Evolutionary conservation across 2,888 invertebrate genomes (phyloP).

Genomic region (Nomada flava): DNA sequence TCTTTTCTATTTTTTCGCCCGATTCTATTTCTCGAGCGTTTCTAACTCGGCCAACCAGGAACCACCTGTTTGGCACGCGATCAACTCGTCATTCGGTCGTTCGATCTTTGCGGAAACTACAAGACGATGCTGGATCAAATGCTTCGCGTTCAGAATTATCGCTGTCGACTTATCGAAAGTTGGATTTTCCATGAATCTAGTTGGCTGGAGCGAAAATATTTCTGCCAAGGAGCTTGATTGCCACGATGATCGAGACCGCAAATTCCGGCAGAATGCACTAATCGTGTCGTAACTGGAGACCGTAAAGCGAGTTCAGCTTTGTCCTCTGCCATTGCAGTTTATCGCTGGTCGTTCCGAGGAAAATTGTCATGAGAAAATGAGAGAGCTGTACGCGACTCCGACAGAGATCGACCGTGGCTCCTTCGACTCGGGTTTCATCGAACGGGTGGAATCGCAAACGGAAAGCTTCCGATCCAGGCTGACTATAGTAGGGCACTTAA

Average conservation of each 20-base stretch:
- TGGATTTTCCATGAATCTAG: background rate
- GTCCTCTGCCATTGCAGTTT: too few species aligned
- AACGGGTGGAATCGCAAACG: constrained; percentile 6
- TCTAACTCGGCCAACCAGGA: constrained; percentile 65
- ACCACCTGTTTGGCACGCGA: constrained; percentile 83
- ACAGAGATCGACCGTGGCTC: background rate
- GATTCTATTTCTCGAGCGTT: constrained; percentile 73
- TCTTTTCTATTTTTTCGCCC: constrained; percentile 69
- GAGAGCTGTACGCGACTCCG: background rate
- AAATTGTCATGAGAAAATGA: background rate
- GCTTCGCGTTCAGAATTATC: background rate
- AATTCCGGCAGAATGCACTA: background rate
- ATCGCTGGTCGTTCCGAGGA: too few species aligned
- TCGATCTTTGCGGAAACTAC: constrained; percentile 32
- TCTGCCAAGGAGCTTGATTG: background rate
- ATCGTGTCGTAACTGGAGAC: constrained; percentile 3
- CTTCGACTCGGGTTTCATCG: background rate
- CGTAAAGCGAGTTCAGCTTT: background rate
- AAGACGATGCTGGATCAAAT: constrained; percentile 7
- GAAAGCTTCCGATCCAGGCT: constrained; percentile 13
- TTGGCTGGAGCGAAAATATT: constrained; percentile 17
- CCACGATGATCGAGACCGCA: constrained; percentile 1
- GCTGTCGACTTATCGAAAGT: background rate
- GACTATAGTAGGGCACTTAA: constrained; percentile 16
- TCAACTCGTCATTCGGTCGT: constrained; percentile 69